Evolutionary conservation across 53 echinoderm and acorn worm species (phyloP).

Genomic region (Patiria pectinifera): DNA sequence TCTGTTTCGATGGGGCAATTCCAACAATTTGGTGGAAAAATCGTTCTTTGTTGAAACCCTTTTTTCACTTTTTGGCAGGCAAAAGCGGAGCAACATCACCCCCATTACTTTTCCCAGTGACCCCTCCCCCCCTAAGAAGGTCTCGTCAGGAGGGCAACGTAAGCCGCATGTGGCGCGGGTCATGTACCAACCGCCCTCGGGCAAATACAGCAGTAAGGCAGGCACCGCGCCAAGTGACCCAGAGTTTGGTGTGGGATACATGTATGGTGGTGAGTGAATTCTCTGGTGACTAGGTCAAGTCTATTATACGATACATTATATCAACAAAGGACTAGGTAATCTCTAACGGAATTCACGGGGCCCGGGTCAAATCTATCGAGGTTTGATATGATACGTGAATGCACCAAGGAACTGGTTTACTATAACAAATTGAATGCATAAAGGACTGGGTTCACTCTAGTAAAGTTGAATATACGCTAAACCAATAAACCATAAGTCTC

Average conservation of each 20-base stretch:
- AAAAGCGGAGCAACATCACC: constrained; percentile 89
- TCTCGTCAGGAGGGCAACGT: constrained; percentile 36
- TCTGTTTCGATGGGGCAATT: neutral
- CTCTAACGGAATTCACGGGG: too few relatives aligned
- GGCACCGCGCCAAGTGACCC: constrained; percentile 82
- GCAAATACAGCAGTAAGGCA: constrained; percentile 93
- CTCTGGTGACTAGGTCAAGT: neutral
- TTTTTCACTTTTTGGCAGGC: constrained; percentile 39
- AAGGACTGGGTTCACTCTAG: too few relatives aligned
- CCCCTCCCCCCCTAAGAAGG: constrained; percentile 66
- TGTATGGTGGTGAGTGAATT: constrained; percentile 52
- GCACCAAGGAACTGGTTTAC: too few relatives aligned
- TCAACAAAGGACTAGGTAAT: neutral
- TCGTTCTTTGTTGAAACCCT: neutral
- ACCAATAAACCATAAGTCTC: too few relatives aligned
- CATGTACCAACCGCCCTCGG: constrained; percentile 92
- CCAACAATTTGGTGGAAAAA: neutral
- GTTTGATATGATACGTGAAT: too few relatives aligned
- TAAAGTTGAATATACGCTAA: too few relatives aligned
- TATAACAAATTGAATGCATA: too few relatives aligned
- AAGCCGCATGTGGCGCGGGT: constrained; percentile 59
- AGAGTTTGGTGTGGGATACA: constrained; percentile 60
- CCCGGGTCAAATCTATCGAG: too few relatives aligned
- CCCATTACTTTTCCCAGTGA: constrained; percentile 83
- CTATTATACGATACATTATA: neutral